These are phyloP conservation scores for Leguminivora glycinivorella DNA, from an alignment of 1,140 invertebrate species.

Conservation along the genomic window DNA sequence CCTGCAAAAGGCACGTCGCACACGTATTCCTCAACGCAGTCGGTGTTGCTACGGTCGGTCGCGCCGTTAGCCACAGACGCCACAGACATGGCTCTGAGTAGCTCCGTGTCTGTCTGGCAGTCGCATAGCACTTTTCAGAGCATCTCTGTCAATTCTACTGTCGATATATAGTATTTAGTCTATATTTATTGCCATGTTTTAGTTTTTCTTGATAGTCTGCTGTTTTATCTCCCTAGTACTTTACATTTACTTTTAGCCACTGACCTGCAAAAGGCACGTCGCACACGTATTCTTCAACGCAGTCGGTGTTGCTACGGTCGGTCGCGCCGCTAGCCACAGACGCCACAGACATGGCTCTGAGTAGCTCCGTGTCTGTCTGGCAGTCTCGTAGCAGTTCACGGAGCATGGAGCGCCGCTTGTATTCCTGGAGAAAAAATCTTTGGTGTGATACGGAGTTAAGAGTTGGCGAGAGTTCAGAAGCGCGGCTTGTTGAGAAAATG, in stretches of 20 bases:
- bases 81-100: conserved; percentile 75
- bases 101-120: conserved; percentile 89
- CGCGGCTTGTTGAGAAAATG: not conserved
- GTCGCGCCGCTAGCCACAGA: conserved; percentile 71
- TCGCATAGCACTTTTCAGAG: conserved; percentile 71
- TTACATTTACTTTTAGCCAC: conserved; percentile 40
- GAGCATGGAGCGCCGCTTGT: conserved; percentile 84
- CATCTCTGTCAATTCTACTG: conserved; percentile 83
- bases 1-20: conserved; percentile 93
- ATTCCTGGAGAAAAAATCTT: conserved; percentile 80
- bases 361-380: conserved; percentile 87
- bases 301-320: conserved; percentile 88
- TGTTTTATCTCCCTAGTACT: too few relatives aligned
- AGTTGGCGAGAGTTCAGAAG: too few relatives aligned
- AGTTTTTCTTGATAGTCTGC: too few relatives aligned
- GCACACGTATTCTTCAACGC: conserved; percentile 90
- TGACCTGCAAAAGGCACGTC: conserved; percentile 93
- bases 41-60: conserved; percentile 86
- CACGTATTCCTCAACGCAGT: conserved; percentile 91
- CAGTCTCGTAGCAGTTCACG: conserved; percentile 86
- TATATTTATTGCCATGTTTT: too few relatives aligned
- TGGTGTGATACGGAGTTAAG: not conserved
- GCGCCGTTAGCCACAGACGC: conserved; percentile 70
- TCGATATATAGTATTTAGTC: too few relatives aligned
- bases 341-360: conserved; percentile 73